These are phyloP conservation scores for Hymenochirus boettgeri DNA, from an alignment of 2,113 vertebrate species.

Conservation along the genomic window DNA sequence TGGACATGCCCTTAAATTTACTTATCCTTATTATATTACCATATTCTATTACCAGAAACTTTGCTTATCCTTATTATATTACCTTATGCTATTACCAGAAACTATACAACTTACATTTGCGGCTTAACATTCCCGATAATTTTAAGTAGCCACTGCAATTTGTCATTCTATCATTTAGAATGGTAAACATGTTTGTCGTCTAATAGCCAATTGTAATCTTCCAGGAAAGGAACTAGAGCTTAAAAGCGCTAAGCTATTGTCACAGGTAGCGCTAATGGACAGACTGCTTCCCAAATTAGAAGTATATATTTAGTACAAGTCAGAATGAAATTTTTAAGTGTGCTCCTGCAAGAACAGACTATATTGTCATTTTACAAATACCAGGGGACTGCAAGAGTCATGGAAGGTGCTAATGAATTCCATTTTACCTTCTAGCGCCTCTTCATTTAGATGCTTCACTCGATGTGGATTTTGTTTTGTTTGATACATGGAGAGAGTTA, in stretches of 20 bases:
- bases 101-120: too few species aligned
- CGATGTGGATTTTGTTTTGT: constrained; percentile 40
- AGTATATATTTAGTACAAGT: constrained; percentile 26
- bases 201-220: too few species aligned
- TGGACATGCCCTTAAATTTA: too few species aligned
- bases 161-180: too few species aligned
- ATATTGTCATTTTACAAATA: constrained; percentile 29
- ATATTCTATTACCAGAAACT: too few species aligned
- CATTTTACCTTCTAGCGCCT: constrained; percentile 39
- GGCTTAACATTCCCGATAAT: too few species aligned
- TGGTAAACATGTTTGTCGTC: too few species aligned
- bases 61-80: too few species aligned
- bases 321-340: constrained; percentile 26
- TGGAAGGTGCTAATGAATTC: constrained; percentile 32
- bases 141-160: too few species aligned
- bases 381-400: constrained; percentile 18
- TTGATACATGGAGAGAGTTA: constrained; percentile 23
- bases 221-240: not conserved
- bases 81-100: too few species aligned
- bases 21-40: too few species aligned
- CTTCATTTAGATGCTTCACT: constrained; percentile 44
- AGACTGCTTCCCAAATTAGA: too few species aligned
- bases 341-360: constrained; percentile 14
- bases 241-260: constrained; percentile 10
- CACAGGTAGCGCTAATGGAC: constrained; percentile 10